Percentiles rank a stretch among this genome's conserved stretches.
These are phyloP conservation scores for Lingula anatina DNA, from an alignment of 2,888 invertebrate species.

Conservation along the genomic window DNA sequence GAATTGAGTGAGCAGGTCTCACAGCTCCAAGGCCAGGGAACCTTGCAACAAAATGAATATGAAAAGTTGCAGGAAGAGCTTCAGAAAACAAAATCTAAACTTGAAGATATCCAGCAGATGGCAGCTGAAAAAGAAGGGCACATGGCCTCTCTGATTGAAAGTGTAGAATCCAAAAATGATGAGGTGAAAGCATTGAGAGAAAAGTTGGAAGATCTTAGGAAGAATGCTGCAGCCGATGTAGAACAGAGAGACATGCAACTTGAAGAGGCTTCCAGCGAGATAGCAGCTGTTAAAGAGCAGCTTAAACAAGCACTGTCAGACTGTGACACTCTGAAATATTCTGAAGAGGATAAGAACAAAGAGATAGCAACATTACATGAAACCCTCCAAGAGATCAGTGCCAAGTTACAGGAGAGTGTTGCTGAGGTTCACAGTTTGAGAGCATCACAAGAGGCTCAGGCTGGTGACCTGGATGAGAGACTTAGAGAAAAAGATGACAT, in stretches of 20 bases:
- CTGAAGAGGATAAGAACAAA: neutral
- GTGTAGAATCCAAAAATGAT: neutral
- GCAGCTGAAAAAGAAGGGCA: constrained; percentile 1
- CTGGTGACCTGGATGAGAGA: neutral
- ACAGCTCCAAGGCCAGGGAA: no score
- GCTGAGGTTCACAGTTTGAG: neutral
- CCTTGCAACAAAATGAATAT: constrained; percentile 2
- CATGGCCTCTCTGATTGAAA: neutral
- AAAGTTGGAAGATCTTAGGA: neutral
- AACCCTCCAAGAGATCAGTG: neutral
- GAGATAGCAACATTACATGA: neutral
- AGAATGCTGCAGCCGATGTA: neutral
- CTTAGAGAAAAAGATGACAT: neutral
- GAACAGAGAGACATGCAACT: constrained; percentile 6
- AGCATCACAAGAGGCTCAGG: neutral
- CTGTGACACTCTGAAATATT: neutral
- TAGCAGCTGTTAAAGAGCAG: constrained; percentile 4
- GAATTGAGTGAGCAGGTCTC: no score
- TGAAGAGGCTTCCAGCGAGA: constrained; percentile 3
- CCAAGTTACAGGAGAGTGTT: neutral
- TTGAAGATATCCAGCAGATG: neutral
- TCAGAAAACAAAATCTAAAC: neutral
- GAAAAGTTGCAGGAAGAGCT: constrained; percentile 1
- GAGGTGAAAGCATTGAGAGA: constrained; percentile 1
- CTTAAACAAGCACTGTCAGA: neutral